Percentiles rank a stretch among this genome's conserved stretches.
Conservation (phyloP, 2,113 vertebrate species). For the Poeciliopsis occidentalis region DNA sequence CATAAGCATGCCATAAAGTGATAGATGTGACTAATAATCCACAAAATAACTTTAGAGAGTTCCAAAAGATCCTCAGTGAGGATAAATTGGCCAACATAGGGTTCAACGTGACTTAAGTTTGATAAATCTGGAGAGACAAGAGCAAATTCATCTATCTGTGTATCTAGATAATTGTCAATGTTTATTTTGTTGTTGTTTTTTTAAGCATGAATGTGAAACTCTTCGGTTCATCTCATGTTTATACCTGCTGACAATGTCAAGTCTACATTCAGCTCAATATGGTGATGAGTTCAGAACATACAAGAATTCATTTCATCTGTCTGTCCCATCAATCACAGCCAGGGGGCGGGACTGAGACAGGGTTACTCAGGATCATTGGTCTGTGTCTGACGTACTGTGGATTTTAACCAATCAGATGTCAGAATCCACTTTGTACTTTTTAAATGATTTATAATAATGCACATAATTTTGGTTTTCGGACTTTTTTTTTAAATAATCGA, state of each 20-base stretch:
- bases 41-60: no score
- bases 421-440: neutral
- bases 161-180: no score
- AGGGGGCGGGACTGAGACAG: neutral
- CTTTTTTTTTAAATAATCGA: neutral
- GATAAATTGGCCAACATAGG: no score
- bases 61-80: no score
- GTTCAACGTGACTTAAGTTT: no score
- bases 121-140: no score
- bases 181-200: neutral
- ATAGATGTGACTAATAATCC: neutral
- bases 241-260: neutral
- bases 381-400: neutral
- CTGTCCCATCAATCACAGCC: neutral
- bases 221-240: neutral
- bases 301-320: neutral
- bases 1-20: neutral
- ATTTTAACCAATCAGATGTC: neutral
- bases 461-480: neutral
- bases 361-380: neutral
- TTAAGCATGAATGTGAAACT: neutral
- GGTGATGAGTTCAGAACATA: neutral
- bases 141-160: no score
- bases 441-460: no score
- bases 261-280: neutral